phyloP scores from a whole-genome alignment of 1,140 invertebrate genomes.

The Rhopalosiphum maidis region DNA sequence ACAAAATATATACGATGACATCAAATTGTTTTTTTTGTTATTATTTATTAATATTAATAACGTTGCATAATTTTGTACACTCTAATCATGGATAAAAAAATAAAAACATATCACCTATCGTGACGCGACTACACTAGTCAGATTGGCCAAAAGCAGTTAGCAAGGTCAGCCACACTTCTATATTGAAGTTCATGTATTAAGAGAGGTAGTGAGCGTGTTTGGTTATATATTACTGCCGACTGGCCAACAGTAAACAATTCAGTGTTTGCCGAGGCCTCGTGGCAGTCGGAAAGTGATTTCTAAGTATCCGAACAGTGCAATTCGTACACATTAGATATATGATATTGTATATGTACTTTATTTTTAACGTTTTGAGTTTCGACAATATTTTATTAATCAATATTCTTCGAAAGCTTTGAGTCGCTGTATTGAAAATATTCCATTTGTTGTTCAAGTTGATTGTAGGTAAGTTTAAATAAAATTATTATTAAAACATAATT shows the following conservation, averaged over 20 bases:
- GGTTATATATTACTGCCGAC: slow-evolving; percentile 36
- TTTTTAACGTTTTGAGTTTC: slow-evolving; percentile 1
- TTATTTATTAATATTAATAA: not conserved
- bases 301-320: slow-evolving; percentile 13
- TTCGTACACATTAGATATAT: not conserved
- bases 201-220: slow-evolving; percentile 45
- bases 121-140: not conserved
- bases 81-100: not conserved
- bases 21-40: not conserved
- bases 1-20: not conserved
- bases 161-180: slow-evolving; percentile 45
- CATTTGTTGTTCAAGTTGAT: not conserved
- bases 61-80: not conserved
- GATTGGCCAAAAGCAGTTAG: slow-evolving; percentile 25
- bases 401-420: not conserved
- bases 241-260: slow-evolving; percentile 52
- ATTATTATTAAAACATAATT: not conserved
- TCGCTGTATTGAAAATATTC: not conserved
- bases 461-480: not conserved
- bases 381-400: not conserved
- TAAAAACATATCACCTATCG: not conserved
- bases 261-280: slow-evolving; percentile 57
- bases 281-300: slow-evolving; percentile 56
- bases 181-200: slow-evolving; percentile 48
- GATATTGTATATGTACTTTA: not conserved